phyloP scores from a whole-genome alignment of 2,113 vertebrate species.

The Ophthalmolycus amberensis region DNA sequence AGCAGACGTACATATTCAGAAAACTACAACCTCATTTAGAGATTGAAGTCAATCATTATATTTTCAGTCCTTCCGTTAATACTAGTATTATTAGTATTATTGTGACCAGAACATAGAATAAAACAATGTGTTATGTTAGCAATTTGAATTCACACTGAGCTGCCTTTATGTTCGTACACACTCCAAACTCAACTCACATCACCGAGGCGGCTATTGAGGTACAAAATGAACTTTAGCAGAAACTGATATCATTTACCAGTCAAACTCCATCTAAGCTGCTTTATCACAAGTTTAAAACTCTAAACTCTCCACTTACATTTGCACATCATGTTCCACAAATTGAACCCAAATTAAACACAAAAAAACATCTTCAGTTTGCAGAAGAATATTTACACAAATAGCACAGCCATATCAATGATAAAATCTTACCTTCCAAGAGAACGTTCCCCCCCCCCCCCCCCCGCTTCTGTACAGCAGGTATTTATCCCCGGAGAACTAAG shows the following conservation, averaged over 20 bases:
- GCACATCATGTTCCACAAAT: not conserved
- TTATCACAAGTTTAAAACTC: not conserved
- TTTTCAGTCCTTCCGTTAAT: not conserved
- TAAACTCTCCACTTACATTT: not conserved
- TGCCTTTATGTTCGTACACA: not conserved
- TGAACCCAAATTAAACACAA: not conserved
- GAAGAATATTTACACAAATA: not conserved
- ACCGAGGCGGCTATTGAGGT: not conserved
- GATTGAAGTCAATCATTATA: not conserved
- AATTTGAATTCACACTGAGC: not conserved
- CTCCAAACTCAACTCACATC: not conserved
- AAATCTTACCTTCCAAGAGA: conserved; percentile 62
- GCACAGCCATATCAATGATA: not conserved
- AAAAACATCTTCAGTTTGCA: not conserved
- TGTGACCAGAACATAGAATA: not conserved
- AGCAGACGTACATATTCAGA: not conserved
- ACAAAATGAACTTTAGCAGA: not conserved
- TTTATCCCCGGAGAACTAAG: conserved; percentile 25
- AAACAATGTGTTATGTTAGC: not conserved
- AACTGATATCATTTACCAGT: not conserved
- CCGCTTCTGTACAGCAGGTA: conserved; percentile 15
- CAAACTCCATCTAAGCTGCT: not conserved
- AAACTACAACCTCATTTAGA: not conserved
- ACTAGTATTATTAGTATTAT: not conserved
- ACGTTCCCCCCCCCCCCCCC: accelerated